Conservation (phyloP, 2,888 invertebrate species). For the Agrotis ipsilon region DNA sequence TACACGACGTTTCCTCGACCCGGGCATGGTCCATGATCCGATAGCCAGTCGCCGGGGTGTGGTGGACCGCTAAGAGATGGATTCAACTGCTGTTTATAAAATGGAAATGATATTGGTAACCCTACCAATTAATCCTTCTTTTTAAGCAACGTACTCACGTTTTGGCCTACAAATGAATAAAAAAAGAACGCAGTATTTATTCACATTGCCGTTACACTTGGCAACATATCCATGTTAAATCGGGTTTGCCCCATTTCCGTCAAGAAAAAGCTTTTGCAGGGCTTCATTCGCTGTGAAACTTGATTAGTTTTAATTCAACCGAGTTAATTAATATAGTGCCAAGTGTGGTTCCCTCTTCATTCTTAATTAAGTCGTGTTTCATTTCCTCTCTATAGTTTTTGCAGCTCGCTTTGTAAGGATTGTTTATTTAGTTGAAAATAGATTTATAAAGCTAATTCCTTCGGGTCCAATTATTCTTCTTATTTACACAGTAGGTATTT, state of each 20-base stretch:
- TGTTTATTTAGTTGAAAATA: background rate
- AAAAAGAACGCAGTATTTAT: slow-evolving; percentile 5
- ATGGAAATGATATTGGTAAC: too few species aligned
- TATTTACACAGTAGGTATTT: too few species aligned
- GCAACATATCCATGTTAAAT: slow-evolving; percentile 72
- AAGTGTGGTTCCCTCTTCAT: slow-evolving; percentile 22
- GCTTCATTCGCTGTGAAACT: slow-evolving; percentile 67
- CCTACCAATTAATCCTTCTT: too few species aligned
- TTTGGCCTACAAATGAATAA: background rate
- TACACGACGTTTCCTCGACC: too few species aligned
- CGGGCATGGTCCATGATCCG: too few species aligned
- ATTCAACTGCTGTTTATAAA: too few species aligned
- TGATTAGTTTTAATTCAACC: slow-evolving; percentile 55
- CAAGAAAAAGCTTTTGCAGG: slow-evolving; percentile 62
- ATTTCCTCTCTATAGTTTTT: slow-evolving; percentile 28
- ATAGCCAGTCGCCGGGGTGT: too few species aligned
- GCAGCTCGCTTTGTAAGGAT: background rate
- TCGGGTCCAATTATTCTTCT: too few species aligned
- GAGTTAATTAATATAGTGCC: slow-evolving; percentile 50
- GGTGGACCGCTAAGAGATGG: too few species aligned
- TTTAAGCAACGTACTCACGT: background rate
- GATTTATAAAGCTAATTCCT: background rate
- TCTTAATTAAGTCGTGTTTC: slow-evolving; percentile 38
- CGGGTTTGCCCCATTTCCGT: slow-evolving; percentile 72
- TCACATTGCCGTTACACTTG: slow-evolving; percentile 41